Conservation (phyloP, 2,888 invertebrate genomes). For the Orthonychiurus folsomi region DNA sequence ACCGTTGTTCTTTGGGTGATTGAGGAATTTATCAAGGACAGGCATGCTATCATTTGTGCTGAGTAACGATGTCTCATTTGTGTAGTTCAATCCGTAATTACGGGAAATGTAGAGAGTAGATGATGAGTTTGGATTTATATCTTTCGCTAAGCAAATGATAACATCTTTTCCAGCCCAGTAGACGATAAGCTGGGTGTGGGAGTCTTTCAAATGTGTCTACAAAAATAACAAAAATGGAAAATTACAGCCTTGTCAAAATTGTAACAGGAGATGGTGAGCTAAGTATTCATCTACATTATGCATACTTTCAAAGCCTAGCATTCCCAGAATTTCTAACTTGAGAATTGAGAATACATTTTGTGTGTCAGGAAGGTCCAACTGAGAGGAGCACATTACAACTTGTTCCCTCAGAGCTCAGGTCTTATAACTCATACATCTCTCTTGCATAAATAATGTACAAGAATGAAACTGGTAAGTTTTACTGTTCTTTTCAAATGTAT, state of each 20-base stretch:
- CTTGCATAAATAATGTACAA: too few relatives aligned
- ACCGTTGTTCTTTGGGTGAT: constrained; percentile 68
- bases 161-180: constrained; percentile 87
- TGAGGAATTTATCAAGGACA: constrained; percentile 71
- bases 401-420: too few relatives aligned
- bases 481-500: too few relatives aligned
- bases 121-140: constrained; percentile 54
- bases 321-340: too few relatives aligned
- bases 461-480: too few relatives aligned
- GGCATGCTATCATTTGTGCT: constrained; percentile 55
- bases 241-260: constrained; percentile 3
- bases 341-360: too few relatives aligned
- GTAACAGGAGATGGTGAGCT: not conserved
- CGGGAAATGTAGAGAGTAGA: constrained; percentile 77
- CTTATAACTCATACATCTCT: too few relatives aligned
- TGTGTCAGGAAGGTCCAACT: too few relatives aligned
- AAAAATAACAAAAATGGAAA: constrained; percentile 41
- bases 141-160: constrained; percentile 74
- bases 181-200: constrained; percentile 79
- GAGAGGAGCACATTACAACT: too few relatives aligned
- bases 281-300: too few relatives aligned
- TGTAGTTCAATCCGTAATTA: constrained; percentile 73
- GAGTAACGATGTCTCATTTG: constrained; percentile 53
- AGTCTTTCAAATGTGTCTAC: constrained; percentile 71
- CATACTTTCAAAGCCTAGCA: too few relatives aligned